Conservation (phyloP, 1,140 invertebrate genomes). For the Drosophila pseudoobscura region DNA sequence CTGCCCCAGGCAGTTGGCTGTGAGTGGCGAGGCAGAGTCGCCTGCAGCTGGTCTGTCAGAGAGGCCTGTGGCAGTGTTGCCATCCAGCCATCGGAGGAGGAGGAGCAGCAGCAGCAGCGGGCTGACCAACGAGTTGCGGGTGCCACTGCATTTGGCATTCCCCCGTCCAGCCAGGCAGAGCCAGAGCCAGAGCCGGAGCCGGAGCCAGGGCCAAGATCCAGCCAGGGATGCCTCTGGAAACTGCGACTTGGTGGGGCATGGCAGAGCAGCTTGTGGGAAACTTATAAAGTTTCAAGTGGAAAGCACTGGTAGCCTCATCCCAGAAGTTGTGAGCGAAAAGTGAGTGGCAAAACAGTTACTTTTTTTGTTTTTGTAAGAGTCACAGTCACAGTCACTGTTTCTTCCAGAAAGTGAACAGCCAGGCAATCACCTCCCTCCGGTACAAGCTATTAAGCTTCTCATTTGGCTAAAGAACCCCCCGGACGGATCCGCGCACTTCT, state of each 20-base stretch:
- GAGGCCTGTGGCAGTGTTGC: slow-evolving; percentile 14
- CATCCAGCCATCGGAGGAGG: neutral
- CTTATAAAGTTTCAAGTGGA: slow-evolving; percentile 28
- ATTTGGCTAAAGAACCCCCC: slow-evolving; percentile 36
- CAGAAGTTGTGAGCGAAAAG: slow-evolving; percentile 1
- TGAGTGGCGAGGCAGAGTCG: slow-evolving; percentile 16
- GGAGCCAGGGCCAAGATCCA: slow-evolving; percentile 21
- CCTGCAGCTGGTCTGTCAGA: slow-evolving; percentile 32
- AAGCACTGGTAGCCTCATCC: slow-evolving; percentile 26
- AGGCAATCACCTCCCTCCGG: too few species aligned
- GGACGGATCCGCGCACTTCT: slow-evolving; percentile 21
- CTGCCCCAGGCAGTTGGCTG: slow-evolving; percentile 5
- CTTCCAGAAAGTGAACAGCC: too few species aligned
- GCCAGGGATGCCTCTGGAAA: slow-evolving; percentile 34
- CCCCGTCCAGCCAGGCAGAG: slow-evolving; percentile 1
- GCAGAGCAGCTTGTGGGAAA: slow-evolving; percentile 32
- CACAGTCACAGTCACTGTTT: too few species aligned
- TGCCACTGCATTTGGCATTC: slow-evolving; percentile 53
- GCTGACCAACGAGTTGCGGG: slow-evolving; percentile 46
- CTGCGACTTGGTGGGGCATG: slow-evolving; percentile 19
- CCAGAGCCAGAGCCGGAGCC: neutral
- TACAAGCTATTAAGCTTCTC: slow-evolving; percentile 51
- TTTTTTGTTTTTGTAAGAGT: too few species aligned
- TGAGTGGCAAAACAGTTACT: neutral
- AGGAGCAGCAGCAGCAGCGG: neutral